A percentile compares a stretch with the other conserved stretches of the same genome.
phyloP scores from a whole-genome alignment of 2,113 vertebrate genomes.

The Hippocampus abdominalis region DNA sequence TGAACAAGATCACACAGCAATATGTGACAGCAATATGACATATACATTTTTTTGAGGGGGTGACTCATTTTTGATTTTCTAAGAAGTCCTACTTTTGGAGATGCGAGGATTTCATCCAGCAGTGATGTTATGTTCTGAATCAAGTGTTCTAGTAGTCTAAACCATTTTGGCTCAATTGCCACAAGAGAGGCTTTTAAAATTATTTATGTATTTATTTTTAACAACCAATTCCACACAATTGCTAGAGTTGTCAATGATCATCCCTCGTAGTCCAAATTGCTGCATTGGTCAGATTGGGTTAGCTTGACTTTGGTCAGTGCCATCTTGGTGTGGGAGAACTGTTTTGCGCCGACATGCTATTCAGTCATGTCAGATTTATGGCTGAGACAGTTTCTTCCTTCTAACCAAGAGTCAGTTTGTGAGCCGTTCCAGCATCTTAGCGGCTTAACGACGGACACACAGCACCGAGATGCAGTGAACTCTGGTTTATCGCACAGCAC shows the following conservation, averaged over 20 bases:
- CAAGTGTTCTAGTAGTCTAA: too few species aligned
- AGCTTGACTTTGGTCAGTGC: background rate
- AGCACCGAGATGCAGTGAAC: conserved; percentile 48
- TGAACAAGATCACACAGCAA: too few species aligned
- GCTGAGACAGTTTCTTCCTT: conserved; percentile 22
- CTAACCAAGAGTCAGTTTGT: conserved; percentile 7
- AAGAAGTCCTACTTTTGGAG: too few species aligned
- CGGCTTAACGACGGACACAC: conserved; percentile 41
- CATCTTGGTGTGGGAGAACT: background rate
- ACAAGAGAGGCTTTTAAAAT: too few species aligned
- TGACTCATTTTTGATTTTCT: too few species aligned
- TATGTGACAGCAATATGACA: too few species aligned
- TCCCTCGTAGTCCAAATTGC: background rate
- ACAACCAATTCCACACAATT: background rate
- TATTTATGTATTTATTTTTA: too few species aligned
- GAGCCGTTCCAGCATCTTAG: conserved; percentile 13
- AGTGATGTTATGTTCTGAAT: too few species aligned
- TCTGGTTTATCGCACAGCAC: conserved; percentile 58
- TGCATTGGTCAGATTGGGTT: background rate
- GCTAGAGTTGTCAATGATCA: background rate
- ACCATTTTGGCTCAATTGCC: too few species aligned
- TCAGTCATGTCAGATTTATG: conserved; percentile 34
- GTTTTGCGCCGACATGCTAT: conserved; percentile 17
- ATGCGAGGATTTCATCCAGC: too few species aligned
- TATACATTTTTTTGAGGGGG: too few species aligned